Evolutionary conservation across 1,140 invertebrate species (phyloP).

Genomic region (Penaeus vannamei): DNA sequence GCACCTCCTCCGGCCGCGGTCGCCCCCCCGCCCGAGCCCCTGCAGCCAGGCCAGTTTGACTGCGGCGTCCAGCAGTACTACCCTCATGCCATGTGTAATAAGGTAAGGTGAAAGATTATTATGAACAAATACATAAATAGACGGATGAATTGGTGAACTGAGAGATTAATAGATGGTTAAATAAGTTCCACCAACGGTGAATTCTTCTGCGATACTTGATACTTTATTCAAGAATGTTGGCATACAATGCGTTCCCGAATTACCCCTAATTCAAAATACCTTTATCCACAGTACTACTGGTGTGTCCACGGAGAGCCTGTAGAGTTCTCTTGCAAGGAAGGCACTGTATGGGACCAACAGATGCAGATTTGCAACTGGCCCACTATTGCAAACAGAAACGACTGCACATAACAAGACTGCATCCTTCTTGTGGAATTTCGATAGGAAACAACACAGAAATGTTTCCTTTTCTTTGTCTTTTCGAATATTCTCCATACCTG

Average conservation of each 20-base stretch:
- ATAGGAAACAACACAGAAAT: neutral
- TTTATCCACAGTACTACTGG: constrained; percentile 61
- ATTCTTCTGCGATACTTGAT: neutral
- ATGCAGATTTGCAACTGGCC: constrained; percentile 62
- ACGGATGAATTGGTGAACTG: neutral
- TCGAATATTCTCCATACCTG: too few species aligned
- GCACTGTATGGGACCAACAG: constrained; percentile 59
- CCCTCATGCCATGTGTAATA: constrained; percentile 49
- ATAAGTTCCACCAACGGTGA: too few species aligned
- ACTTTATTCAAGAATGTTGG: neutral
- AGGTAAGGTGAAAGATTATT: constrained; percentile 21
- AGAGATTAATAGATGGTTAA: neutral
- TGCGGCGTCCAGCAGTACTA: constrained; percentile 47
- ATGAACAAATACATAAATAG: neutral
- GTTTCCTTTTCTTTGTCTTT: too few species aligned
- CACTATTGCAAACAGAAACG: constrained; percentile 81
- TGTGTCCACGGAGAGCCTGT: constrained; percentile 60
- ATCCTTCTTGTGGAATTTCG: constrained; percentile 82
- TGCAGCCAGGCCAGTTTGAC: neutral
- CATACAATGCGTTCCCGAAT: constrained; percentile 45
- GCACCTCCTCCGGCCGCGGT: neutral
- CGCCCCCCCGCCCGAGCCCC: neutral
- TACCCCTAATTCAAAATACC: neutral
- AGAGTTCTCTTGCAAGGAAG: constrained; percentile 39
- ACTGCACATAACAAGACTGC: constrained; percentile 84